Evolutionary conservation across 1,140 invertebrate genomes (phyloP), one percentile per base, ranked within the genome.

Genomic region (Bursaphelenchus mucronatus): DNA sequence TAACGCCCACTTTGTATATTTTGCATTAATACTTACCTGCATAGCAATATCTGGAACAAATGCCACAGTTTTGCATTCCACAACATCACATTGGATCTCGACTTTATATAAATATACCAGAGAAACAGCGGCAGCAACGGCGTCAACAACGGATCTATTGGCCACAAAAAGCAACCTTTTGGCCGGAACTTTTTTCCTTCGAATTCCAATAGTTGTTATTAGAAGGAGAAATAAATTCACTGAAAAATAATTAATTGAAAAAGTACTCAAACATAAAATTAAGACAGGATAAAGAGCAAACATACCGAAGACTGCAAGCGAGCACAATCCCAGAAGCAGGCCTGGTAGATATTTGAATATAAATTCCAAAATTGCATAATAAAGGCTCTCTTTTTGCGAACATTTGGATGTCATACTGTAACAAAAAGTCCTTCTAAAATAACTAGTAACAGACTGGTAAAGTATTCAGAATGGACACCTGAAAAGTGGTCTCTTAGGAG

Each of bases 21-120:
- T 30, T 5, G 2, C 30, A n/a, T n/a, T n/a, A 30, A 30, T 30
- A 30, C 30, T 30, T 30, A 30, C 30, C 30, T 30, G 30, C 30
- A 30, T 30, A 30, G 30, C 30, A 30, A 30, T 30, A 30, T 30
- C 30, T 5, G 30, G 30, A 30, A 30, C 30, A 5, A 30, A 30
- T 30, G 30, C 30, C 1, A 30, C 30, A 30, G 30, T 30, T 30
- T 30, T 30, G 30, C 30, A 30, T 30, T 30, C 30, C 30, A 30
- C 30, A n/a, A n/a, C 19, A 43, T 59, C 57, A 39, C 57, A 59
- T n/a, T 59, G 11, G 4, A 59, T 13, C 45, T 59, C 40, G 2
- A 39, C 57, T 59, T 59, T 59, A 44, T 39, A 59, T 19, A 59
- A 50, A 44, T 59, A 59, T 30, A 59, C 41, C 21, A 59, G 40